Conservation (phyloP, 2,888 invertebrate genomes). For the Campoletis raptor region DNA sequence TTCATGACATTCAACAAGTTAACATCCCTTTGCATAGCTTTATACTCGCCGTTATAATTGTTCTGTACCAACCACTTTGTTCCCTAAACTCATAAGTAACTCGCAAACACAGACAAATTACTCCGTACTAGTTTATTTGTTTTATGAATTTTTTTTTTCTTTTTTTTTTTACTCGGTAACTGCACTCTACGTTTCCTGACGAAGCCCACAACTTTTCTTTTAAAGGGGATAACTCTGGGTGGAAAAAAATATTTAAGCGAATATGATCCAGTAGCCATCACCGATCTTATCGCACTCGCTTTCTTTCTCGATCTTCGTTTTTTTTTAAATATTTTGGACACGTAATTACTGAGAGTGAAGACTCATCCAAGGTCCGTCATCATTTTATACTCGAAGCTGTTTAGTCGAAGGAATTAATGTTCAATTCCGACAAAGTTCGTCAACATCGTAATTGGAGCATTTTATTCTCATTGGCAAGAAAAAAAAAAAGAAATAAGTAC, state of each 20-base stretch:
- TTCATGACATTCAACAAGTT: conserved; percentile 26
- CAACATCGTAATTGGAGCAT: not conserved
- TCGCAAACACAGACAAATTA: not conserved
- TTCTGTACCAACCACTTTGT: conserved; percentile 1
- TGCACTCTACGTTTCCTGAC: not conserved
- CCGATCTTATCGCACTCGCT: not conserved
- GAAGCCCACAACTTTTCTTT: conserved; percentile 6
- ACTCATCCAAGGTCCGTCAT: not conserved
- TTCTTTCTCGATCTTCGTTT: not conserved
- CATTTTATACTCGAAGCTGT: too few relatives aligned
- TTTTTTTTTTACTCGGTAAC: not conserved
- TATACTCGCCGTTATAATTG: not conserved
- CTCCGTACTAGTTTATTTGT: conserved; percentile 1
- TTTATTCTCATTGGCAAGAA: not conserved
- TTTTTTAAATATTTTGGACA: not conserved
- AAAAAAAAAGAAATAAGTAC: not conserved
- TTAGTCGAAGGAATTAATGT: not conserved
- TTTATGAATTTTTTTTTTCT: not conserved
- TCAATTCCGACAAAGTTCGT: not conserved
- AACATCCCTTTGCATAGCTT: conserved; percentile 8
- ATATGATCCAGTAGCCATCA: not conserved
- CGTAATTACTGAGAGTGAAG: not conserved
- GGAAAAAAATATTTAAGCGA: not conserved
- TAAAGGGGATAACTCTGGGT: not conserved
- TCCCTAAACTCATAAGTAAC: conserved; percentile 8